phyloP scores from a whole-genome alignment of 2,797 vertebrate species.

The Ctenosaura bakeri region DNA sequence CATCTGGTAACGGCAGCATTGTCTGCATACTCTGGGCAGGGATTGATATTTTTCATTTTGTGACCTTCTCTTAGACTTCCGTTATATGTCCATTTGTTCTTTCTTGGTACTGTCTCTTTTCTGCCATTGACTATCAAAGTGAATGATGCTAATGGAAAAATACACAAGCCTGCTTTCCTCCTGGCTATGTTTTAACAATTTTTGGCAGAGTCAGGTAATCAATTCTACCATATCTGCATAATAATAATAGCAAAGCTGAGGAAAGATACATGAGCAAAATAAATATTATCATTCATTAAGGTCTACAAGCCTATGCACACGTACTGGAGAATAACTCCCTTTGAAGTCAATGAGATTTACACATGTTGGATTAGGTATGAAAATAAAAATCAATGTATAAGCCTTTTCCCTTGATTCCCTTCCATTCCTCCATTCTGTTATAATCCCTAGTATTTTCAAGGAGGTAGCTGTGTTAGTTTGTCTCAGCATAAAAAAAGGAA shows the following conservation, averaged over 20 bases:
- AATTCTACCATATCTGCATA: slow-evolving; percentile 9
- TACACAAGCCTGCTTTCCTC: not conserved
- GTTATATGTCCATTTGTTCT: slow-evolving; percentile 19
- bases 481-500: too few species aligned
- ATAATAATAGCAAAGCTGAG: not conserved
- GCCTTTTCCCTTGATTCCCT: not conserved
- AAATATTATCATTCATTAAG: not conserved
- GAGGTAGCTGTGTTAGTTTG: too few species aligned
- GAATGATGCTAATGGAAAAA: slow-evolving; percentile 14
- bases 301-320: not conserved
- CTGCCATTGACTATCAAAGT: slow-evolving; percentile 18
- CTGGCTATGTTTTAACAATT: slow-evolving; percentile 18
- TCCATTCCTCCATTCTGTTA: too few species aligned
- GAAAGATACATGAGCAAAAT: not conserved
- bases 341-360: not conserved
- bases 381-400: too few species aligned
- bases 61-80: slow-evolving; percentile 41
- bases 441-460: too few species aligned
- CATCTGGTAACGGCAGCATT: slow-evolving; percentile 51
- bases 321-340: not conserved
- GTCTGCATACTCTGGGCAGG: slow-evolving; percentile 17
- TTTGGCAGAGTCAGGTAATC: not conserved
- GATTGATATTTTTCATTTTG: slow-evolving; percentile 43
- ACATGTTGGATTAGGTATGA: not conserved
- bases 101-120: slow-evolving; percentile 23